phyloP scores from a whole-genome alignment of 2,888 invertebrate species.

The Acronicta psi region DNA sequence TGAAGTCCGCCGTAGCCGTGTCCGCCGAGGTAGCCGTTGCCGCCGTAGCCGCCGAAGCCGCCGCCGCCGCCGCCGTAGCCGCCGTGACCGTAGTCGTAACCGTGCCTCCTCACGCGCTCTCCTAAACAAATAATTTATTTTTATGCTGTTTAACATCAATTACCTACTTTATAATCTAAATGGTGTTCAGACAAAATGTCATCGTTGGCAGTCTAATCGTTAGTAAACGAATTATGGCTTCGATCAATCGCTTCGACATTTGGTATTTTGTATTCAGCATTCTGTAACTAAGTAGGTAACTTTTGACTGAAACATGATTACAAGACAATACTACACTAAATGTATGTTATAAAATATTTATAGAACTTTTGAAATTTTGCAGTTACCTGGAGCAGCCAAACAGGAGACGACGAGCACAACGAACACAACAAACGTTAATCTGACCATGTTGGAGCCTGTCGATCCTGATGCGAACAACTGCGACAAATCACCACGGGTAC shows the following conservation, averaged over 20 bases:
- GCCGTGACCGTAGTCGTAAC: constrained; percentile 58
- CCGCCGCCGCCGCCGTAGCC: constrained; percentile 59
- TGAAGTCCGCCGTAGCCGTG: constrained; percentile 53
- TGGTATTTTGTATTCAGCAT: too few species aligned
- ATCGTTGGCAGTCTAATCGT: too few species aligned
- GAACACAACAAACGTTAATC: constrained; percentile 55
- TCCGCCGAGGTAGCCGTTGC: constrained; percentile 46
- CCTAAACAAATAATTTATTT: constrained; percentile 57
- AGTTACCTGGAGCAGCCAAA: constrained; percentile 70
- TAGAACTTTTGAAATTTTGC: background rate
- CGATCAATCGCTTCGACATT: too few species aligned
- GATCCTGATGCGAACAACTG: constrained; percentile 48
- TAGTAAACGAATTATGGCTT: too few species aligned
- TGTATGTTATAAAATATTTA: background rate
- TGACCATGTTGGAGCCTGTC: constrained; percentile 60
- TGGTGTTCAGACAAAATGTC: too few species aligned
- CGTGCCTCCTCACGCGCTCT: constrained; percentile 60
- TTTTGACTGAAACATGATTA: too few species aligned
- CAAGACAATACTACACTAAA: too few species aligned
- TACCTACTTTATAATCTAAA: too few species aligned
- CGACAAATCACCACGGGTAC: constrained; percentile 18
- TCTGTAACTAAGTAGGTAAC: too few species aligned
- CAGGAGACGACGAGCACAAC: constrained; percentile 56
- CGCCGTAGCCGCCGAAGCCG: constrained; percentile 52
- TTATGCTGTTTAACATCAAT: too few species aligned